Evolutionary conservation across 92 coral and sea anemone genomes (phyloP).

Genomic region (Porites rus): DNA sequence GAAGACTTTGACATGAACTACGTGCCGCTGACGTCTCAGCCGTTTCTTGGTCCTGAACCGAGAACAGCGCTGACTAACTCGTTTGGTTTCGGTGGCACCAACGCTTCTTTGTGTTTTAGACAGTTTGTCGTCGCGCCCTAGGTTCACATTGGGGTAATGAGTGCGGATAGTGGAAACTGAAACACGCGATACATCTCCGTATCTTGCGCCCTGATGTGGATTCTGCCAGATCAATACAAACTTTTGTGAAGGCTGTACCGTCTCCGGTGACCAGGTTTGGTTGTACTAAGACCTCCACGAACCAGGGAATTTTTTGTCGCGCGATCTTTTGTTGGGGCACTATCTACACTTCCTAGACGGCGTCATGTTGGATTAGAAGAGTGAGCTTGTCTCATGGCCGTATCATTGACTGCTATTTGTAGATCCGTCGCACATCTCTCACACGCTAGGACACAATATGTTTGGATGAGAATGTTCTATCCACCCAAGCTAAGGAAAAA

Average conservation of each 20-base stretch:
- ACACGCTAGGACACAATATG: too few species aligned
- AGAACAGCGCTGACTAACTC: slow-evolving; percentile 92
- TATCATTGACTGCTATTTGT: too few species aligned
- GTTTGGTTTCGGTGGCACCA: slow-evolving; percentile 99
- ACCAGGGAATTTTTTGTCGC: too few species aligned
- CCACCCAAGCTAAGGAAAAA: too few species aligned
- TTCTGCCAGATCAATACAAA: not conserved
- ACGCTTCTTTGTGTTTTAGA: slow-evolving; percentile 94
- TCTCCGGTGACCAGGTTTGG: not conserved
- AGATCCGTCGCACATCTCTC: too few species aligned
- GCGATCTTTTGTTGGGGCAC: too few species aligned
- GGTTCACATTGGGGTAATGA: not conserved
- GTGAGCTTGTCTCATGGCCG: too few species aligned
- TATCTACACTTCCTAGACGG: too few species aligned
- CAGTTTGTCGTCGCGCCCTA: slow-evolving; percentile 28
- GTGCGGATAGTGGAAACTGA: not conserved
- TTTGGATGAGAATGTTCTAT: too few species aligned
- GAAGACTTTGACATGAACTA: slow-evolving; percentile 87
- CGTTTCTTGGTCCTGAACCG: slow-evolving; percentile 52
- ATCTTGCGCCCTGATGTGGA: not conserved
- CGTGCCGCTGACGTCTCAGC: slow-evolving; percentile 80
- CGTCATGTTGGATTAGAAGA: too few species aligned
- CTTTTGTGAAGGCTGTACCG: not conserved
- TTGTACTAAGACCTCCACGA: not conserved
- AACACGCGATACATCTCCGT: not conserved